phyloP scores from a whole-genome alignment of 2,888 invertebrate species.

The Tinea pellionella region DNA sequence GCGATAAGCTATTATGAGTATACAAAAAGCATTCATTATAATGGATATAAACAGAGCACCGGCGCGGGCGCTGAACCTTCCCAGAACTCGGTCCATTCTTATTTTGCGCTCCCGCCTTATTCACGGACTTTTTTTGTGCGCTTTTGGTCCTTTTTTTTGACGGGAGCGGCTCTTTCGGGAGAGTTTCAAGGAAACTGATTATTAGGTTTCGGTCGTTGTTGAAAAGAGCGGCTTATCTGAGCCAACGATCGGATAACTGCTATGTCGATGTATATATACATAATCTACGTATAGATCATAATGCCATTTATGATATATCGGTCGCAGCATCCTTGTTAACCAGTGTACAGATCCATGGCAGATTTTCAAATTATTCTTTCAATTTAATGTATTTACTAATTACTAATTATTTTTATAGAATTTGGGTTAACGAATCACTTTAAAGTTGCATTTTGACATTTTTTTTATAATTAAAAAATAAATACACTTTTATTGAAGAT shows the following conservation, averaged over 20 bases:
- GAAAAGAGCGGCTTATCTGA: constrained; percentile 40
- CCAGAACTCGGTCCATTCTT: constrained; percentile 64
- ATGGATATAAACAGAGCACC: constrained; percentile 60
- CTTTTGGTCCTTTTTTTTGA: constrained; percentile 50
- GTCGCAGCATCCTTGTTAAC: neutral
- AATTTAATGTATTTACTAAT: too few species aligned
- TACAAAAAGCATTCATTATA: constrained; percentile 63
- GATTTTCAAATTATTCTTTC: neutral
- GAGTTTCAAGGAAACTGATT: constrained; percentile 65
- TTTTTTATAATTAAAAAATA: too few species aligned
- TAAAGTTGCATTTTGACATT: too few species aligned
- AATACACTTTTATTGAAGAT: too few species aligned
- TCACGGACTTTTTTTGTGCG: constrained; percentile 51
- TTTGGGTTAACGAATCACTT: too few species aligned
- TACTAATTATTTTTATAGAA: too few species aligned
- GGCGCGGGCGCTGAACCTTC: constrained; percentile 61
- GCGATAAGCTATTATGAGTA: constrained; percentile 56
- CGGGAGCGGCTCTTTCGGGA: constrained; percentile 58
- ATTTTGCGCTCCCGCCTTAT: constrained; percentile 66
- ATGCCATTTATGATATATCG: neutral
- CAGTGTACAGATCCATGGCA: neutral
- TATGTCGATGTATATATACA: neutral
- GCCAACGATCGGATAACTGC: constrained; percentile 2
- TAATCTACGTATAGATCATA: neutral
- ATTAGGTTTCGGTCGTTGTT: constrained; percentile 57